phyloP scores from a whole-genome alignment of 2,888 invertebrate species.

The Rotaria macrura region DNA sequence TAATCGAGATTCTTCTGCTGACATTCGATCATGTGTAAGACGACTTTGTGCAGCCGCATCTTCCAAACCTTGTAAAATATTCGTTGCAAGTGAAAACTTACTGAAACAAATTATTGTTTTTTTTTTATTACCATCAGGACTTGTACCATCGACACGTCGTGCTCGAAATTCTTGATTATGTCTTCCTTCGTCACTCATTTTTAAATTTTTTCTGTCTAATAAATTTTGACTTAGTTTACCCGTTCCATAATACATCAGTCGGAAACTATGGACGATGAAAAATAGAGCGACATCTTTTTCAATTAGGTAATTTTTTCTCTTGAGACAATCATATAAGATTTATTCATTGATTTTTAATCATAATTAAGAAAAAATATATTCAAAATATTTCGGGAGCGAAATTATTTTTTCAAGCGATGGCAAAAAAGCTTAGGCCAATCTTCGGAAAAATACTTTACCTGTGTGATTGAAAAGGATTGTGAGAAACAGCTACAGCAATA shows the following conservation, averaged over 20 bases:
- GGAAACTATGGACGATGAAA: not conserved
- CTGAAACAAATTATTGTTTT: not conserved
- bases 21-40: constrained; percentile 83
- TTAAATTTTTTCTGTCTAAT: not conserved
- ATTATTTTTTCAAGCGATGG: not conserved
- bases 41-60: constrained; percentile 60
- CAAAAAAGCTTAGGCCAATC: not conserved
- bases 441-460: not conserved
- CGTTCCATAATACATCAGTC: not conserved
- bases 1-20: constrained; percentile 78
- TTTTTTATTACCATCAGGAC: not conserved
- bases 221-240: not conserved
- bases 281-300: not conserved
- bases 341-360: not conserved
- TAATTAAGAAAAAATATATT: not conserved
- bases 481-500: too few species aligned
- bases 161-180: not conserved
- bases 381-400: not conserved
- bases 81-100: not conserved
- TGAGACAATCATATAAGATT: not conserved
- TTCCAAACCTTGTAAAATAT: constrained; percentile 19
- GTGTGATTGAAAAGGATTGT: too few species aligned
- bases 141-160: not conserved
- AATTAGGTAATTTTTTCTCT: not conserved
- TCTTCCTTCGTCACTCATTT: constrained; percentile 11